A percentile compares a stretch with the other conserved stretches of the same genome.
phyloP scores from a whole-genome alignment of 2,888 invertebrate species.

The Clitarchus hookeri region DNA sequence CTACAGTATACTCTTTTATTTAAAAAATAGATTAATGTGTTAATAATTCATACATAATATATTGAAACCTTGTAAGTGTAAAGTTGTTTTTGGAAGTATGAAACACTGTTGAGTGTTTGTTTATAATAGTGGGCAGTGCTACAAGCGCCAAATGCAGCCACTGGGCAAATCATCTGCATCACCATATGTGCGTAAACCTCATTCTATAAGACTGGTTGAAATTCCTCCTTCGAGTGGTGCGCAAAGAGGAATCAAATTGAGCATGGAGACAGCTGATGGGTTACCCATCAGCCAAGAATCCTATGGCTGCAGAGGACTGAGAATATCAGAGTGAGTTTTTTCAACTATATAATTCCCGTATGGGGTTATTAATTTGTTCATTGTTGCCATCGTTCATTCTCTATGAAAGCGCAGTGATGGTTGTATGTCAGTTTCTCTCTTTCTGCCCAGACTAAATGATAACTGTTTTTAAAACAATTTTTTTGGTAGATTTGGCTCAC shows the following conservation, averaged over 20 bases:
- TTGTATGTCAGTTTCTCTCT: too few relatives aligned
- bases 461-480: too few relatives aligned
- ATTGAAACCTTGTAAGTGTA: too few relatives aligned
- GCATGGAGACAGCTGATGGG: slow-evolving; percentile 60
- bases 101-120: background rate
- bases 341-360: too few relatives aligned
- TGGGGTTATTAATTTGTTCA: too few relatives aligned
- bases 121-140: slow-evolving; percentile 71
- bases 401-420: too few relatives aligned
- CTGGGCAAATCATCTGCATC: slow-evolving; percentile 59
- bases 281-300: slow-evolving; percentile 49
- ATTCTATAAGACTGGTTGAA: slow-evolving; percentile 83
- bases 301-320: slow-evolving; percentile 62
- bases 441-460: too few relatives aligned
- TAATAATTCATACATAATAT: too few relatives aligned
- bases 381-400: too few relatives aligned
- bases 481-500: too few relatives aligned
- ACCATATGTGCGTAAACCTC: slow-evolving; percentile 63
- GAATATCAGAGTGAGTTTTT: slow-evolving; percentile 68
- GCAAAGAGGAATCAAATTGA: slow-evolving; percentile 66
- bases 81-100: background rate
- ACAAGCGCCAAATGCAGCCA: slow-evolving; percentile 71
- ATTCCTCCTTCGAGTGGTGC: slow-evolving; percentile 69
- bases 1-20: too few relatives aligned
- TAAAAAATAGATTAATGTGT: too few relatives aligned